Base-by-base conservation (phyloP, 2,113 vertebrate species). In the Onychostoma macrolepis region DNA sequence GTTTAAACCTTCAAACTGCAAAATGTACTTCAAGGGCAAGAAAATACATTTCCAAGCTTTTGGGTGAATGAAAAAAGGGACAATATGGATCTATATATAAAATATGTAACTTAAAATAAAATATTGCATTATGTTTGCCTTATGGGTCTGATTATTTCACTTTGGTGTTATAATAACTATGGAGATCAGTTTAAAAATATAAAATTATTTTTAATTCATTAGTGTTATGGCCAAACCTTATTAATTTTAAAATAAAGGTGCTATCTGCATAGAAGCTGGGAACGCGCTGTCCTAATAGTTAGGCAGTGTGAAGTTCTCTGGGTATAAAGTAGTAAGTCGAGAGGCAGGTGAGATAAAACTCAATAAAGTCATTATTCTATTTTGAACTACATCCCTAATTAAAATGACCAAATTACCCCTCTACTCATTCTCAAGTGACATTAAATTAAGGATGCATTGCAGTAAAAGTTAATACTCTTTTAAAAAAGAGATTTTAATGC, bases 381-480 rank as follows among this genome's bases (percentile, higher is more conserved):
- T 91, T 90, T 81, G 85, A 91, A 92, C 80, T 86, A 80, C 85
- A 80, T 87, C 79, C 26, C 61, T 91, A 90, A 94, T 93, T 92
- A 85, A 91, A 93, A 91, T 76, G 85, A 80, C 89, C 89, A 88
- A 91, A 88, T 89, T 89, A 88, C 90, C 56, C 89, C 91, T 92
- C 88, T 91, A 81, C 63, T 58, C 92, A 77, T 85, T 83, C 15
- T 76, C 84, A 78, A 30, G 76, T 83, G 76, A 90, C 92, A 93
- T 93, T 92, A 90, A 92, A 92, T 92, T 92, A 89, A 89, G 86
- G 90, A 89, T 91, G 80, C 69, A 74, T 89, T 78, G 72, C 86
- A 69, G 81, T 86, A 72, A 71, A 67, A 85, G 76, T 87, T 89
- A 80, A 89, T 85, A 80, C 85, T 89, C 74, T 26, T 76, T 82